phyloP scores from a whole-genome alignment of 2,888 invertebrate genomes.

The Periphyllus acericola region DNA sequence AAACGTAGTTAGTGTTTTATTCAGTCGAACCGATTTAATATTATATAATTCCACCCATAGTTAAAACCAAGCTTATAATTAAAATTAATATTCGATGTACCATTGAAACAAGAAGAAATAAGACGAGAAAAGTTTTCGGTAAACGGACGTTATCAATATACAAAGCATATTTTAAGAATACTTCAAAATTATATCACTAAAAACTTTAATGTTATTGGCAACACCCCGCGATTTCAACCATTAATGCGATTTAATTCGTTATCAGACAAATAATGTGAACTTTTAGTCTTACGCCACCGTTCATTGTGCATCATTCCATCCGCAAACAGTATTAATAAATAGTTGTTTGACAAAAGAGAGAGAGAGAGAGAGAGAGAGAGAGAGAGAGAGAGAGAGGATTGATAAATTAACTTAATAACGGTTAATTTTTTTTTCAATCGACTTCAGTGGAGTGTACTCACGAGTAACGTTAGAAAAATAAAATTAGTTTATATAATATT shows the following conservation, averaged over 20 bases:
- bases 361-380: too few relatives aligned
- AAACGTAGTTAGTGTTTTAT: neutral
- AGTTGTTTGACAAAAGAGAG: neutral
- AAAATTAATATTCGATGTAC: neutral
- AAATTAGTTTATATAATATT: too few relatives aligned
- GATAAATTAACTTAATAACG: constrained; percentile 2
- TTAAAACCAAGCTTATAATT: neutral
- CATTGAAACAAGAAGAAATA: neutral
- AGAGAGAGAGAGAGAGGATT: neutral
- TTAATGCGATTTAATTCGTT: neutral
- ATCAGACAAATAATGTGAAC: constrained; percentile 11
- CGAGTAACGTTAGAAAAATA: too few relatives aligned
- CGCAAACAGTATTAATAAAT: neutral
- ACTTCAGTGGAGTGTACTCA: neutral
- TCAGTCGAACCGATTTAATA: neutral
- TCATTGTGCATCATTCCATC: neutral
- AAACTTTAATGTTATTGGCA: neutral
- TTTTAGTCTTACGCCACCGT: neutral
- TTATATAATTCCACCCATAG: neutral
- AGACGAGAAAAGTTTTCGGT: neutral
- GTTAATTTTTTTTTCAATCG: constrained; percentile 1
- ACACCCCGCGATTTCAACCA: neutral
- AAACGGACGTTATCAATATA: neutral
- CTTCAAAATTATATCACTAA: neutral
- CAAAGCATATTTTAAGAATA: neutral